Conservation (phyloP, 2,797 vertebrate genomes). For the Coendou prehensilis region DNA sequence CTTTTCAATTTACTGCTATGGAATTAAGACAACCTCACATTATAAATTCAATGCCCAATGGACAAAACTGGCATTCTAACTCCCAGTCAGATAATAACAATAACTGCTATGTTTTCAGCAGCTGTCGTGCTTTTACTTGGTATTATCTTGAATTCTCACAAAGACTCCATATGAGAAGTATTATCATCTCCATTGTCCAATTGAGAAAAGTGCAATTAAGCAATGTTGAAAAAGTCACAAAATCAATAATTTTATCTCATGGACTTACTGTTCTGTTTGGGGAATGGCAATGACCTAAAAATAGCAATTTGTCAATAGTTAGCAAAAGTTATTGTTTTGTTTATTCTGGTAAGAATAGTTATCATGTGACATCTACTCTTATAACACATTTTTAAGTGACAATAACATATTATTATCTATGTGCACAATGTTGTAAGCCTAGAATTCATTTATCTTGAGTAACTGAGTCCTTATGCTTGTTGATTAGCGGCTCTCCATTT, state of each 20-base stretch:
- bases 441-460: not conserved
- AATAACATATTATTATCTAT: not conserved
- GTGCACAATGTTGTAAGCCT: not conserved
- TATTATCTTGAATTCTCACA: not conserved
- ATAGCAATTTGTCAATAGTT: not conserved
- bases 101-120: not conserved
- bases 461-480: not conserved
- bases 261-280: not conserved
- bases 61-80: not conserved
- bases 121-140: not conserved
- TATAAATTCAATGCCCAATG: not conserved
- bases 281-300: not conserved
- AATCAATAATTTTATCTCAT: not conserved
- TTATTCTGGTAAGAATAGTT: conserved; percentile 15
- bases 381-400: not conserved
- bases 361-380: not conserved
- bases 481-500: not conserved
- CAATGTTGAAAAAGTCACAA: not conserved
- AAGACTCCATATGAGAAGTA: not conserved
- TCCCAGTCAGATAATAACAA: not conserved
- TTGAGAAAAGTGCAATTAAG: conserved; percentile 1
- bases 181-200: not conserved
- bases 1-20: conserved; percentile 10
- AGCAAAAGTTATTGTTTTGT: not conserved
- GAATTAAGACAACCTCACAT: conserved; percentile 43